Evolutionary conservation across 2,113 vertebrate species (phyloP), one percentile per base, ranked within the genome.

Genomic region (Damaliscus lunatus): DNA sequence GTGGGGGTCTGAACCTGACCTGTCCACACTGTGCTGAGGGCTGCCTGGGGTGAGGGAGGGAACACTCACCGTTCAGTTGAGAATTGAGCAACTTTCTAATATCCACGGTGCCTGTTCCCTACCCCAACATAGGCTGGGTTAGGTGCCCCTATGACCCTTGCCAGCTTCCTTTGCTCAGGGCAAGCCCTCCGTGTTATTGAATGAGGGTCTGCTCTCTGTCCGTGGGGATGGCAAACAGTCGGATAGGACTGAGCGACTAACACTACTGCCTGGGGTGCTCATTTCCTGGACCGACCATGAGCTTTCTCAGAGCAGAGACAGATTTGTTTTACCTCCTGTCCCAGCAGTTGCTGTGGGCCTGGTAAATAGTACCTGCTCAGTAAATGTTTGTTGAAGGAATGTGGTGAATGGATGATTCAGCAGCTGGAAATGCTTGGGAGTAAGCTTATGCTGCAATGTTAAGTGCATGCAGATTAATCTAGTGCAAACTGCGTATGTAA

Each of bases 381-480:
- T 78, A 74, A 92, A 36, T 71, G 50, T 78, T 83, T 92, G 95
- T 64, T 15, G 2, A 82, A 87, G 59, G 77, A 74, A 21, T 55
- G 43, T 23, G 7, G 46, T 25, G 81, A n/a, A 3, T 12, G 40
- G 74, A 40, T 90, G 62, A 36, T 6, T 1, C 85, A 74, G 40
- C 71, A 62, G 71, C 57, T 87, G 88, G 33, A 40, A 55, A 19
- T 1, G 16, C 57, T 50, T 25, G 12, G 50, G 53, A 59, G 60
- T 31, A 17, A 15, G 52, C 91, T 48, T 55, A 10, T 10, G 4
- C 23, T 14, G 57, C 81, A 43, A 7, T 31, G 21, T 84, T 88
- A 95, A 81, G 84, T 80, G 11, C 55, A 60, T 95, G 81, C 84
- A 91, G 81, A 93, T 88, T n/a, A 43, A 48, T 83, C 80, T 50